Evolutionary conservation across 2,113 vertebrate genomes (phyloP).

Genomic region (Oryzias melastigma): DNA sequence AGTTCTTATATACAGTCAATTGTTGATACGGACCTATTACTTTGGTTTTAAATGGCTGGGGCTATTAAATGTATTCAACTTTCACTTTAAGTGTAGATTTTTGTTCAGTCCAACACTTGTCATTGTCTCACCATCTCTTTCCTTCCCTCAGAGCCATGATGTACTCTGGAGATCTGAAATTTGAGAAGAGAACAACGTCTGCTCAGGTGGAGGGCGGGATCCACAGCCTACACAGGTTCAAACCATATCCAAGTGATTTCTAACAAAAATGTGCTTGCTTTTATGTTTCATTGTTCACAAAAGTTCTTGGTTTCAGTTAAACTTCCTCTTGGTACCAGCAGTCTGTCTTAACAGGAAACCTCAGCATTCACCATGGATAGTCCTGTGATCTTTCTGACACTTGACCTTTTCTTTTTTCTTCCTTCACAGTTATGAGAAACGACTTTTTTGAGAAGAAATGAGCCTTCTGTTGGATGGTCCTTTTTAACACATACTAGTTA

Average conservation of each 20-base stretch:
- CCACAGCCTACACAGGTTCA: conserved; percentile 93
- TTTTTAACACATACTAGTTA: conserved; percentile 28
- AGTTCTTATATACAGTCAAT: too few species aligned
- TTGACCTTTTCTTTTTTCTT: conserved; percentile 3
- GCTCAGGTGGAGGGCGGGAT: conserved; percentile 97
- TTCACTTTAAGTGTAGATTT: too few species aligned
- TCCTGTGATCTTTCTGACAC: conserved; percentile 14
- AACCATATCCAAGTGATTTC: not conserved
- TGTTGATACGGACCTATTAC: too few species aligned
- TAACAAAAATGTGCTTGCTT: not conserved
- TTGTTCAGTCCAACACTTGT: not conserved
- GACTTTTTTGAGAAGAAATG: conserved; percentile 85
- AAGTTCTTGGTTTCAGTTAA: conserved; percentile 19
- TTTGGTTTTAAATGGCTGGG: too few species aligned
- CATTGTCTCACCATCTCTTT: conserved; percentile 1
- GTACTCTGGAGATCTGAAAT: conserved; percentile 97
- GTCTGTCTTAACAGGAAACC: conserved; percentile 32
- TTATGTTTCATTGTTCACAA: conserved; percentile 13
- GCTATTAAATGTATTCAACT: too few species aligned
- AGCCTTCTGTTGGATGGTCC: conserved; percentile 12
- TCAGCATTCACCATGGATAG: conserved; percentile 12
- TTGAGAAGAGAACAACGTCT: conserved; percentile 92
- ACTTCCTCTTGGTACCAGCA: conserved; percentile 32
- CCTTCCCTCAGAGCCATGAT: conserved; percentile 88
- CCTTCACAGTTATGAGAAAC: conserved; percentile 89